Evolutionary conservation across 2,113 vertebrate species (phyloP).

Genomic region (Zeus faber): DNA sequence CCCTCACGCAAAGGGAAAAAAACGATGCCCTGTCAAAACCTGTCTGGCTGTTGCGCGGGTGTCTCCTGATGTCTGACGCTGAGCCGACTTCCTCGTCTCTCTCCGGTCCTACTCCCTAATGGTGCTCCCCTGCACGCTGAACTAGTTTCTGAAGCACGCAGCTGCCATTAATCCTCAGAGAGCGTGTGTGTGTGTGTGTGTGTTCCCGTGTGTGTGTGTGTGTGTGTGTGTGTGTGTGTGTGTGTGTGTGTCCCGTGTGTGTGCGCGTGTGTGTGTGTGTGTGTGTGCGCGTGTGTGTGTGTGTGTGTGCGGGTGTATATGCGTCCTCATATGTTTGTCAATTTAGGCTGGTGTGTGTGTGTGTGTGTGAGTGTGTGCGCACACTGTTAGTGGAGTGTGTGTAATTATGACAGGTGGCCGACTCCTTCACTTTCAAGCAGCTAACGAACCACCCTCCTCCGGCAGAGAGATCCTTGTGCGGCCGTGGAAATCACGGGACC

Average conservation of each 20-base stretch:
- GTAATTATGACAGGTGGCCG: background rate
- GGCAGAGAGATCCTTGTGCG: too few species aligned
- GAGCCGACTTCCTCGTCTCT: slow-evolving; percentile 29
- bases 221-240: slow-evolving; percentile 14
- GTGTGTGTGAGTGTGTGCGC: background rate
- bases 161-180: slow-evolving; percentile 34
- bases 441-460: too few species aligned
- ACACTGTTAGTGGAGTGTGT: slow-evolving; percentile 36
- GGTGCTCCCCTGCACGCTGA: slow-evolving; percentile 32
- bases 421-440: background rate
- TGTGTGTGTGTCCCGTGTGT: slow-evolving; percentile 6
- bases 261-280: background rate
- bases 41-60: slow-evolving; percentile 9
- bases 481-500: too few species aligned
- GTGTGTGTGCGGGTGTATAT: background rate
- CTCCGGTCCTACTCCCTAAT: slow-evolving; percentile 33
- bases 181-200: background rate
- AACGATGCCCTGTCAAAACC: slow-evolving; percentile 22
- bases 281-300: background rate
- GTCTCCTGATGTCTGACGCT: slow-evolving; percentile 29
- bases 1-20: background rate
- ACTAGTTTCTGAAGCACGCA: slow-evolving; percentile 35
- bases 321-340: background rate
- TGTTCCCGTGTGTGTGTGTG: slow-evolving; percentile 4
- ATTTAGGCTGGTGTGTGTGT: slow-evolving; percentile 1